Conservation (phyloP, 2,888 invertebrate genomes). For the Clostera curtula region DNA sequence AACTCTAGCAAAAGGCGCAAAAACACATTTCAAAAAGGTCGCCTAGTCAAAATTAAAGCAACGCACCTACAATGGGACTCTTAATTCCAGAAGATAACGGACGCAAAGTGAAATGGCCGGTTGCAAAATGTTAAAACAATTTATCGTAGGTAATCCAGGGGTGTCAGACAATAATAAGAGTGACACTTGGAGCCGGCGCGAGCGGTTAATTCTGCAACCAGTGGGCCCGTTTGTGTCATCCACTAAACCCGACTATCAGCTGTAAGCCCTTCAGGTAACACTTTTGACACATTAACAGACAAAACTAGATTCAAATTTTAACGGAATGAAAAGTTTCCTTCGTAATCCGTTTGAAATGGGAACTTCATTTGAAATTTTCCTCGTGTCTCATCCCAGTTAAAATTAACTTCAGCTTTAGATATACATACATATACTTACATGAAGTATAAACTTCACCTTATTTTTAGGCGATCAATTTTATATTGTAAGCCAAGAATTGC, state of each 20-base stretch:
- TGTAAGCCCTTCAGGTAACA: slow-evolving; percentile 68
- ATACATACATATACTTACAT: too few species aligned
- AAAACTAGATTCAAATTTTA: slow-evolving; percentile 4
- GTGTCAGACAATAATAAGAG: slow-evolving; percentile 73
- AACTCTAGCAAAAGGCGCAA: too few species aligned
- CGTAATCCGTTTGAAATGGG: too few species aligned
- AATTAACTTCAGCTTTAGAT: too few species aligned
- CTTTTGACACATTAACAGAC: slow-evolving; percentile 30
- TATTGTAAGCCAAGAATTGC: too few species aligned
- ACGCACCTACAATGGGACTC: slow-evolving; percentile 36
- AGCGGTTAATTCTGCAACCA: slow-evolving; percentile 67
- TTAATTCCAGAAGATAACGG: slow-evolving; percentile 60
- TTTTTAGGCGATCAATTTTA: too few species aligned
- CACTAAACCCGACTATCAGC: slow-evolving; percentile 66
- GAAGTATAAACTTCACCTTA: too few species aligned
- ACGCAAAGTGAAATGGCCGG: slow-evolving; percentile 53
- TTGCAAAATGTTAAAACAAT: slow-evolving; percentile 69
- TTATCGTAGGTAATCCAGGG: slow-evolving; percentile 69
- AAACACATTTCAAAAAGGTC: slow-evolving; percentile 39
- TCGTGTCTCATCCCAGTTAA: too few species aligned
- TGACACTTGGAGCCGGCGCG: slow-evolving; percentile 64
- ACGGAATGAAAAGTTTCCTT: too few species aligned
- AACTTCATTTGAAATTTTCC: too few species aligned
- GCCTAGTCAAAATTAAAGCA: slow-evolving; percentile 28
- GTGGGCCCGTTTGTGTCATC: slow-evolving; percentile 63